These are phyloP conservation scores for Diploscapter pachys DNA, from an alignment of 1,140 invertebrate species.

Conservation along the genomic window DNA sequence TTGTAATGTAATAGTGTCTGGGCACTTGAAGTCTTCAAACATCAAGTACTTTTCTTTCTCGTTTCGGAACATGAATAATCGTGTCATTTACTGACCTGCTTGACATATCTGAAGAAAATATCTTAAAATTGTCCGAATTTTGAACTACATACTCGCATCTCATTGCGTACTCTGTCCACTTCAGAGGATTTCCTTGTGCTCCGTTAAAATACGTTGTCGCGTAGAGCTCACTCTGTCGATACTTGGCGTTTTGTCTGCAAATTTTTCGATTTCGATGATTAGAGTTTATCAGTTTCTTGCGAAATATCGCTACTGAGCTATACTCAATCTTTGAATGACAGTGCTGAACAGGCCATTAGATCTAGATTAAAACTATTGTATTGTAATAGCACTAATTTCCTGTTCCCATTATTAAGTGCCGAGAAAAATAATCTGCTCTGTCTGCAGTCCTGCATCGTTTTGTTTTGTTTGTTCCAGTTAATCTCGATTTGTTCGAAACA, in stretches of 20 bases:
- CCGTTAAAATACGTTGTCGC: constrained; percentile 56
- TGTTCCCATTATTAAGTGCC: too few relatives aligned
- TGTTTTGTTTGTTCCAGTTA: too few relatives aligned
- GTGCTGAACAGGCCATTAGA: too few relatives aligned
- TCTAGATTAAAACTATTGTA: too few relatives aligned
- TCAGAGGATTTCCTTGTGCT: constrained; percentile 54
- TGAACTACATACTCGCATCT: constrained; percentile 31
- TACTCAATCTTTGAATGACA: too few relatives aligned
- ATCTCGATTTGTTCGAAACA: too few relatives aligned
- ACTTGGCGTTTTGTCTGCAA: constrained; percentile 37
- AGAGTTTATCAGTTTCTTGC: background rate
- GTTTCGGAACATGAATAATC: background rate
- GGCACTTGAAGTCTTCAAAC: constrained; percentile 9
- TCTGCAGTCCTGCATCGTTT: too few relatives aligned
- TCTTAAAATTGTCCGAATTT: background rate
- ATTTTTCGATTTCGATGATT: background rate
- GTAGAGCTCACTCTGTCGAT: constrained; percentile 47
- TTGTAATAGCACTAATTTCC: too few relatives aligned
- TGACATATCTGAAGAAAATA: background rate
- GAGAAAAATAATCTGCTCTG: too few relatives aligned
- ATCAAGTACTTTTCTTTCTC: background rate
- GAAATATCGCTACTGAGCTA: too few relatives aligned
- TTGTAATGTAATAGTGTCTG: background rate
- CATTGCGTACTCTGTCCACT: constrained; percentile 51
- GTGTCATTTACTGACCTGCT: constrained; percentile 8